These are phyloP conservation scores for Charadrius vociferus DNA, from an alignment of 2,113 vertebrate genomes.

Conservation along the genomic window DNA sequence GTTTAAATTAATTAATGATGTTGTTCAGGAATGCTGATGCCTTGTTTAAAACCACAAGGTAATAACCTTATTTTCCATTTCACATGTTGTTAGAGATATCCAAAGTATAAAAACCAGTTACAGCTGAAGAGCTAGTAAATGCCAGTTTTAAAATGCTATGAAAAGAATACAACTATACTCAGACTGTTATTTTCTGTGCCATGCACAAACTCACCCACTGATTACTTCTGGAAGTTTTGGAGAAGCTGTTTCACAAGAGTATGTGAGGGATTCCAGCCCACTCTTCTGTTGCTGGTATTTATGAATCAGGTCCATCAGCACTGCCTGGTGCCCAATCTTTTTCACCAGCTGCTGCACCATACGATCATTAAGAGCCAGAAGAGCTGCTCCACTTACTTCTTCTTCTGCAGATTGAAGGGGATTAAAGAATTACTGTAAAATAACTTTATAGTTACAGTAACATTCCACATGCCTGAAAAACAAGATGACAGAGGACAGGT, in stretches of 20 bases:
- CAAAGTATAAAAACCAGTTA: background rate
- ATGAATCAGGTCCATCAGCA: conserved; percentile 75
- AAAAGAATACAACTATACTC: background rate
- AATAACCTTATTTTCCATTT: background rate
- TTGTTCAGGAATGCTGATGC: background rate
- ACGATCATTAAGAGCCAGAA: conserved; percentile 76
- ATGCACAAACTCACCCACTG: conserved; percentile 50
- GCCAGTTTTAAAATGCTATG: background rate
- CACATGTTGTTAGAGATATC: background rate
- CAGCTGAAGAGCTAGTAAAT: background rate
- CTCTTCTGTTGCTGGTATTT: conserved; percentile 64
- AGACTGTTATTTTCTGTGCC: background rate
- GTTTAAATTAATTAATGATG: background rate
- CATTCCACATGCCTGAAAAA: background rate
- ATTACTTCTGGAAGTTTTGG: background rate
- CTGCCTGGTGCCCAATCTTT: conserved; percentile 79
- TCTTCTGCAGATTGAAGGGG: conserved; percentile 65
- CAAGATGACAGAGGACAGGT: background rate
- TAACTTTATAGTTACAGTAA: background rate
- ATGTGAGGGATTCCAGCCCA: background rate
- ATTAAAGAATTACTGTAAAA: background rate
- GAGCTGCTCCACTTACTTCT: conserved; percentile 74
- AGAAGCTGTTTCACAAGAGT: background rate
- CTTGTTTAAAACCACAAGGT: background rate
- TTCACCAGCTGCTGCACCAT: conserved; percentile 79